Evolutionary conservation across 2,113 vertebrate species (phyloP).

Genomic region (Psilopogon haemacephalus): DNA sequence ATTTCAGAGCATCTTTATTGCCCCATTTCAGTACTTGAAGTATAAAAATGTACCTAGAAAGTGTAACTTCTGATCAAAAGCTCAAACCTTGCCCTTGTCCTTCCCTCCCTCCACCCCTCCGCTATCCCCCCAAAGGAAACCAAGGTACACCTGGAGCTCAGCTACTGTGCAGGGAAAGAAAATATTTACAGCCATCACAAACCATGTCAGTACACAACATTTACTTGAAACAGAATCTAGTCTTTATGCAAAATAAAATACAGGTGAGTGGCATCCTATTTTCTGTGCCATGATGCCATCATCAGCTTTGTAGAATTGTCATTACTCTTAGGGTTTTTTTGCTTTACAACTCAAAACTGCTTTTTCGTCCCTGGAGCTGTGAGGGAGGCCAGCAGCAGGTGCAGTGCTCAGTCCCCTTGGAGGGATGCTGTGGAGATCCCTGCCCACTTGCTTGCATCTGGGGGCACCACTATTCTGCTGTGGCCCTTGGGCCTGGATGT

Average conservation of each 20-base stretch:
- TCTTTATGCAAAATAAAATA: conserved; percentile 33
- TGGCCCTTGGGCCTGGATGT: rapidly evolving
- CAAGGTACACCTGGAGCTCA: conserved; percentile 31
- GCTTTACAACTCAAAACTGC: neutral
- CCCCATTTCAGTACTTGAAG: conserved; percentile 43
- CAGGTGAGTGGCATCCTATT: conserved; percentile 21
- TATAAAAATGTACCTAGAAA: conserved; percentile 71
- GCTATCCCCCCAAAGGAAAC: conserved; percentile 35
- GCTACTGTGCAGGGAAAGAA: conserved; percentile 14
- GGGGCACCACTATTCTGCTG: rapidly evolving
- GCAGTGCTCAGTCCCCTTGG: rapidly evolving
- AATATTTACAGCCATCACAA: conserved; percentile 52
- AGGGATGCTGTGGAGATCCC: neutral
- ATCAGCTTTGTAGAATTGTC: conserved; percentile 41
- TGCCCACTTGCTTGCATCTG: rapidly evolving
- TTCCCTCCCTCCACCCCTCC: conserved; percentile 32
- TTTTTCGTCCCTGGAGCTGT: neutral
- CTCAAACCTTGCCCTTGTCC: conserved; percentile 53
- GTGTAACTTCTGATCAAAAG: conserved; percentile 59
- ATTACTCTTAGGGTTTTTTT: neutral
- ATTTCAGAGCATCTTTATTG: conserved; percentile 64
- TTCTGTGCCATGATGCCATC: conserved; percentile 48
- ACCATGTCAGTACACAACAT: neutral
- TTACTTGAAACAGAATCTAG: conserved; percentile 22
- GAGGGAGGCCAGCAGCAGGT: neutral